phyloP scores from a whole-genome alignment of 2,797 vertebrate species.

The Mus caroli region DNA sequence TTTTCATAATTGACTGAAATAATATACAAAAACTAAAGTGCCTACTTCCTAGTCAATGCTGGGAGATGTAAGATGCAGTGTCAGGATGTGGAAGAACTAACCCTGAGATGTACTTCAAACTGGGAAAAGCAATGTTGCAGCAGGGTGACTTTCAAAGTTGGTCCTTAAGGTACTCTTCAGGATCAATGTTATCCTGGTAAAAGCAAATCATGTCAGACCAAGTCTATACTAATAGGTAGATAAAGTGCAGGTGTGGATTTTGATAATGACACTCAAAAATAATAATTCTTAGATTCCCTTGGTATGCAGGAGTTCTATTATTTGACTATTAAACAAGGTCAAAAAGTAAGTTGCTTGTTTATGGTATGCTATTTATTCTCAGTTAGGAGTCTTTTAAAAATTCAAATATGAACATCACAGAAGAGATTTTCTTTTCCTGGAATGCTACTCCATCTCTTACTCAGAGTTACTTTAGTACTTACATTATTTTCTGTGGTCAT shows the following conservation, averaged over 20 bases:
- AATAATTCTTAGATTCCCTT: background rate
- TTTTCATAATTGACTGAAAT: background rate
- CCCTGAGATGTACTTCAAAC: background rate
- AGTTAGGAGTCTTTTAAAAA: background rate
- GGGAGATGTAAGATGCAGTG: background rate
- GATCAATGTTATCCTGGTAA: background rate
- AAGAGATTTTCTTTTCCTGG: slow-evolving; percentile 31
- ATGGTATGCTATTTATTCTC: background rate
- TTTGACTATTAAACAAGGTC: background rate
- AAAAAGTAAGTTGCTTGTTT: background rate
- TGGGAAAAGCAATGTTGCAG: accelerated
- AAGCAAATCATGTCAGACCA: background rate
- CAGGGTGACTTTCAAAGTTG: background rate
- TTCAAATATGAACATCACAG: background rate
- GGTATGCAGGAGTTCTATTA: background rate
- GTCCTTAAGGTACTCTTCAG: background rate
- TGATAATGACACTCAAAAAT: slow-evolving; percentile 14
- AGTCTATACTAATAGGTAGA: background rate
- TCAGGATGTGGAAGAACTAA: background rate
- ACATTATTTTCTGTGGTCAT: background rate
- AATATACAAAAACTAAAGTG: background rate
- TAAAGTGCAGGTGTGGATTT: background rate
- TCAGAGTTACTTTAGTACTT: slow-evolving; percentile 19
- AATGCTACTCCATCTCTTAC: background rate
- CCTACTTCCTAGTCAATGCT: background rate